Conservation (phyloP, 2,797 vertebrate species). For the Tachyglossus aculeatus region DNA sequence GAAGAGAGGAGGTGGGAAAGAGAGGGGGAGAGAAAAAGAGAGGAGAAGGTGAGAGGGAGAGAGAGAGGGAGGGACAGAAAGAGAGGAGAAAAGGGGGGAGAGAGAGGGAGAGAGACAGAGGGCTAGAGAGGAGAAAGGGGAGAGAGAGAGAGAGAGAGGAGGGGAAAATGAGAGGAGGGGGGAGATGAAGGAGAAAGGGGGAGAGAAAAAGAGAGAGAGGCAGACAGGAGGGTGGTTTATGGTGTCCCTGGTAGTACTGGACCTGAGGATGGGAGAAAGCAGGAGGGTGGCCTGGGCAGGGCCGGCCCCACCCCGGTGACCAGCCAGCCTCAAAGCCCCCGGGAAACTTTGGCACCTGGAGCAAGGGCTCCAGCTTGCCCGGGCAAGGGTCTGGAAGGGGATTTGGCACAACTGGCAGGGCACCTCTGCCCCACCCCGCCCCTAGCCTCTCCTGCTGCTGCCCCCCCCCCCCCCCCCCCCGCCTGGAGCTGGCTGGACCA, state of each 20-base stretch:
- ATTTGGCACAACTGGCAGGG: neutral
- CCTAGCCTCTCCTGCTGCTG: too few relatives aligned
- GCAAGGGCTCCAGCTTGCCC: neutral
- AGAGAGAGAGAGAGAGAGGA: neutral
- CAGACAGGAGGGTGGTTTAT: conserved; percentile 35
- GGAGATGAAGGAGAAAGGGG: conserved; percentile 5
- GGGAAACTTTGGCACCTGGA: conserved; percentile 60
- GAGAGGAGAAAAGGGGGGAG: too few relatives aligned
- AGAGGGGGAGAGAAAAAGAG: too few relatives aligned
- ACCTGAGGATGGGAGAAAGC: neutral
- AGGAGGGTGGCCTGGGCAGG: neutral
- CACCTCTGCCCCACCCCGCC: neutral
- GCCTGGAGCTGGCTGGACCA: neutral
- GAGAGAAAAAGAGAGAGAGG: conserved; percentile 8
- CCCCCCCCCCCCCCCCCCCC: neutral
- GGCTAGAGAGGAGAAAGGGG: too few relatives aligned
- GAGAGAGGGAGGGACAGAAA: too few relatives aligned
- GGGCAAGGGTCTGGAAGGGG: neutral
- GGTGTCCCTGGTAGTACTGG: conserved; percentile 51
- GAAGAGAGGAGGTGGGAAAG: too few relatives aligned
- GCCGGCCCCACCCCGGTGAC: neutral
- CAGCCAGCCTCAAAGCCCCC: neutral
- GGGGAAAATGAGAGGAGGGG: rapidly evolving
- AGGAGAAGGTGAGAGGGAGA: too few relatives aligned
- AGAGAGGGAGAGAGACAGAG: too few relatives aligned